Conservation (phyloP, 2,797 vertebrate species). For the Merluccius polli region DNA sequence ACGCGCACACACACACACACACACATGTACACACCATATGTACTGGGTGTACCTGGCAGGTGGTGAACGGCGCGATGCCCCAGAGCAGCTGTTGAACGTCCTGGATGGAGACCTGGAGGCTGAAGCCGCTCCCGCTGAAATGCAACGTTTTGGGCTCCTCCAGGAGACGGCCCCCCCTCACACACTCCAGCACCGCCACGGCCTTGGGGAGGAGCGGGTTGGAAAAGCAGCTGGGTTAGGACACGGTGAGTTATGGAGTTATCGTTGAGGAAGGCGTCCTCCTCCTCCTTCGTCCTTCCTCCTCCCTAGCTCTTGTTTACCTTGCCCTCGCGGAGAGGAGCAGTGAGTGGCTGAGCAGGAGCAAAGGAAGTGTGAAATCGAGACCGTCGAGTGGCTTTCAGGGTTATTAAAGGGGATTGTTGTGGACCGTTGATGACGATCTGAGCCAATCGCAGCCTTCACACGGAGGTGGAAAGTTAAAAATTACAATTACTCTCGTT, state of each 20-base stretch:
- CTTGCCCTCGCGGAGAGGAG: too few relatives aligned
- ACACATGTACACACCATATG: neutral
- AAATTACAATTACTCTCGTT: too few relatives aligned
- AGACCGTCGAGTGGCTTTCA: too few relatives aligned
- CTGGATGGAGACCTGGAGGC: constrained; percentile 94
- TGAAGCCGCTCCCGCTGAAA: constrained; percentile 88
- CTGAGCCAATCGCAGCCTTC: too few relatives aligned
- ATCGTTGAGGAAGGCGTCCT: neutral
- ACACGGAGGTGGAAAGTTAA: too few relatives aligned
- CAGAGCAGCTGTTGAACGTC: constrained; percentile 94
- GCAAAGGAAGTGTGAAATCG: too few relatives aligned
- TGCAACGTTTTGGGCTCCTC: constrained; percentile 91
- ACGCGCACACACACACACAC: constrained; percentile 1
- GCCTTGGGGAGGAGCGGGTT: constrained; percentile 44
- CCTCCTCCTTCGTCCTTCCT: too few relatives aligned
- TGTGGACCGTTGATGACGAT: too few relatives aligned
- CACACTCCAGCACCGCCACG: constrained; percentile 61
- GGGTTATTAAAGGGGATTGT: too few relatives aligned
- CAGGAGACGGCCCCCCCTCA: constrained; percentile 86
- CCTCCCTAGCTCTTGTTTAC: neutral
- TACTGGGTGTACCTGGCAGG: constrained; percentile 89
- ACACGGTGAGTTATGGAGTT: too few relatives aligned
- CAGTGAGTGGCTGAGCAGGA: too few relatives aligned
- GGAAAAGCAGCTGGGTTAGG: neutral
- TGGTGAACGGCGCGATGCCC: constrained; percentile 97